These are phyloP conservation scores for Macroramphosus scolopax DNA, from an alignment of 2,797 vertebrate genomes.

Conservation along the genomic window DNA sequence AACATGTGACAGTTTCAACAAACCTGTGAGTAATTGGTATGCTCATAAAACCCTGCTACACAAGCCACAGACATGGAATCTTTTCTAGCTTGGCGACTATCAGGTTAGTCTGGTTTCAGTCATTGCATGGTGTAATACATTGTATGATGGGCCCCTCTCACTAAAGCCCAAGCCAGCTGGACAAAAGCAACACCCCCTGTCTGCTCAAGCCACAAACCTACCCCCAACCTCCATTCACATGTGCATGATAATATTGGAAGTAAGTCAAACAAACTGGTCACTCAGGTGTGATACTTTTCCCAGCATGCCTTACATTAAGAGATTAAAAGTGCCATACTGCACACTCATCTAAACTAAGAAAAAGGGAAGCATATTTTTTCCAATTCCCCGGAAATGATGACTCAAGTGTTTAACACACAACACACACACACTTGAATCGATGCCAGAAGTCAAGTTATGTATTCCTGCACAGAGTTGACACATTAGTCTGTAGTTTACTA, in stretches of 20 bases:
- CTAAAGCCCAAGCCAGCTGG: slow-evolving; percentile 69
- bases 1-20: slow-evolving; percentile 46
- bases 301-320: slow-evolving; percentile 19
- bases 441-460: slow-evolving; percentile 15
- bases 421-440: slow-evolving; percentile 16
- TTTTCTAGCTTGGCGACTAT: slow-evolving; percentile 24
- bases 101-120: slow-evolving; percentile 63
- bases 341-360: slow-evolving; percentile 43
- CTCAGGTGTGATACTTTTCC: slow-evolving; percentile 44
- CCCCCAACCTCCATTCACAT: slow-evolving; percentile 44
- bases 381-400: slow-evolving; percentile 49
- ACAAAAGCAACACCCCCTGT: slow-evolving; percentile 49
- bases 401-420: slow-evolving; percentile 43
- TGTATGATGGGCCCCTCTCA: slow-evolving; percentile 51
- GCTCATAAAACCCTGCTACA: slow-evolving; percentile 11
- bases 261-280: slow-evolving; percentile 52
- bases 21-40: slow-evolving; percentile 28
- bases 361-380: slow-evolving; percentile 40
- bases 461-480: slow-evolving; percentile 8
- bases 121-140: slow-evolving; percentile 34
- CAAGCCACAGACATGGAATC: slow-evolving; percentile 12
- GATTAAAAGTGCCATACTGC: slow-evolving; percentile 23
- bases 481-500: slow-evolving; percentile 6
- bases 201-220: not conserved
- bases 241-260: slow-evolving; percentile 47